These are phyloP conservation scores for Chrysomela aeneicollis DNA, from an alignment of 2,888 invertebrate species.

Conservation along the genomic window DNA sequence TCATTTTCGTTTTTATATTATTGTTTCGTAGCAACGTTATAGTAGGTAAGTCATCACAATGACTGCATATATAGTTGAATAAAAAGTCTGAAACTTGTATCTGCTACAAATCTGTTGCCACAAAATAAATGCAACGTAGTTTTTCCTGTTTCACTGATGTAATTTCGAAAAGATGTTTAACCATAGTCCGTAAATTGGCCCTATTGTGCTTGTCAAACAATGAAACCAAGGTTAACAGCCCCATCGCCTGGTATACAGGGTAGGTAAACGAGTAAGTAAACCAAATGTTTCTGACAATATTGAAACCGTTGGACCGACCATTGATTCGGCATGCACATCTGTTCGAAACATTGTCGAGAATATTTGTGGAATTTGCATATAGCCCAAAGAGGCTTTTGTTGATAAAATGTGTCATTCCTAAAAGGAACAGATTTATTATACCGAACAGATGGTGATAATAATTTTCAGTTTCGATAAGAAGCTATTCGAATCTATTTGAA, in stretches of 20 bases:
- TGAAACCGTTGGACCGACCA: conserved; percentile 2
- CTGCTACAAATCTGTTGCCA: too few species aligned
- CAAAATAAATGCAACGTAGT: too few species aligned
- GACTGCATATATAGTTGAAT: too few species aligned
- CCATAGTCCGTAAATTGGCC: conserved; percentile 23
- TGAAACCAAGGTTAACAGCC: conserved; percentile 30
- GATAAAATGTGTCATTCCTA: background rate
- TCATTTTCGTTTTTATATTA: too few species aligned
- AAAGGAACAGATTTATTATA: too few species aligned
- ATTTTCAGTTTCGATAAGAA: background rate
- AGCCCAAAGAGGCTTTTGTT: background rate
- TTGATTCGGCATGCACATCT: background rate
- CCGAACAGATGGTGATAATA: background rate
- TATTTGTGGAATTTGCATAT: background rate
- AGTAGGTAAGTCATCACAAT: too few species aligned
- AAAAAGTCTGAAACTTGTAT: too few species aligned
- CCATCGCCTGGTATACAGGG: conserved; percentile 20
- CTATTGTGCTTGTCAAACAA: conserved; percentile 33
- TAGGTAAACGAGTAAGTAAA: background rate
- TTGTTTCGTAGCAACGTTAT: too few species aligned
- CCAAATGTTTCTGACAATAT: conserved; percentile 9
- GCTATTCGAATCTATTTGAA: background rate
- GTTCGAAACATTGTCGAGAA: background rate
- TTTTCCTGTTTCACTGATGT: too few species aligned
- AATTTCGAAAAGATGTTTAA: background rate